Evolutionary conservation across 2,113 vertebrate species (phyloP).

Genomic region (Zosterops borbonicus): DNA sequence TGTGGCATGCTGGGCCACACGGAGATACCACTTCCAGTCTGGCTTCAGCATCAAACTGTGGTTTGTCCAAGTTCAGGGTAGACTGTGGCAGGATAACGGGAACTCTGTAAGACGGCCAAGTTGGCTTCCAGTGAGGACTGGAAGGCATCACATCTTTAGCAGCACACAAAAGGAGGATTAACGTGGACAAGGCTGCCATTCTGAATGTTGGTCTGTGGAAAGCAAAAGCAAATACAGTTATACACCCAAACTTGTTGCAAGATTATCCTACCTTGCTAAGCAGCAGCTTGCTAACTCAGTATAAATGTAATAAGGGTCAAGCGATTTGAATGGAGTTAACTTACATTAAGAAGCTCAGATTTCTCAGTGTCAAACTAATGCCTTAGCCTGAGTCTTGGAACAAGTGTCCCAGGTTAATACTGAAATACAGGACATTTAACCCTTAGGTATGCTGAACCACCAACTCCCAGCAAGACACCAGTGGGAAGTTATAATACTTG

Average conservation of each 20-base stretch:
- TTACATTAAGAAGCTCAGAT: not conserved
- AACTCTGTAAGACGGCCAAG: conserved; percentile 87
- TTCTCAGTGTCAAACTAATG: not conserved
- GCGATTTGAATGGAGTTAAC: not conserved
- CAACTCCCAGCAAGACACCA: not conserved
- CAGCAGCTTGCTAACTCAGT: not conserved
- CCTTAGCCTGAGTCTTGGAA: not conserved
- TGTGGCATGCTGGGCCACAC: conserved; percentile 90
- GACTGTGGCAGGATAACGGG: conserved; percentile 88
- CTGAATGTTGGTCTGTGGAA: conserved; percentile 64
- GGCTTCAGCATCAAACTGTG: conserved; percentile 83
- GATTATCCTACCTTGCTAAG: not conserved
- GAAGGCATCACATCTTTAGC: conserved; percentile 56
- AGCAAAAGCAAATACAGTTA: conserved; percentile 58
- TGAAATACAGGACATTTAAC: not conserved
- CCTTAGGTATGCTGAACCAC: not conserved
- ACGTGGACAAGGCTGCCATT: conserved; percentile 68
- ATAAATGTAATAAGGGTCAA: not conserved
- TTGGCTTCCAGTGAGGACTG: conserved; percentile 74
- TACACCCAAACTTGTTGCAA: not conserved
- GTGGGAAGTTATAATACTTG: not conserved
- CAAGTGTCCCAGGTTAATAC: not conserved
- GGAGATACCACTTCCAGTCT: conserved; percentile 84
- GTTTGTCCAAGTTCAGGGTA: conserved; percentile 77
- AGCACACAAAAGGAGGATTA: conserved; percentile 77